Base-by-base conservation (phyloP, 1,140 invertebrate species). In the Drosophila cardini region DNA sequence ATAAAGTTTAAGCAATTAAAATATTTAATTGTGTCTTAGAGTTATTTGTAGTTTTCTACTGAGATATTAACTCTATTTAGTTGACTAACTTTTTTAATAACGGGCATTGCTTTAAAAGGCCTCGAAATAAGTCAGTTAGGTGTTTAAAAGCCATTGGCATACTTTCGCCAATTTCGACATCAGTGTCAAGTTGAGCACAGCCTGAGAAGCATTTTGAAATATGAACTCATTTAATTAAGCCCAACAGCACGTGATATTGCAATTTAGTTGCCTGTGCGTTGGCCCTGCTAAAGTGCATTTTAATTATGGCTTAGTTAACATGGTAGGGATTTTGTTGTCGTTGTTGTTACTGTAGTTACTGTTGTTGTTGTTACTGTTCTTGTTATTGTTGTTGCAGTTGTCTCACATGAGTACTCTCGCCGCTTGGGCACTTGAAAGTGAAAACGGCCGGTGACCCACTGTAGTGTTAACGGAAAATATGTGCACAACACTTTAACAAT, bases 231-330 rank as follows among this genome's bases (percentile, higher is more conserved):
- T 83, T 83, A 79, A 82, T 86, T 76, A 73, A 70, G 63, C 42
- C 40, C 63, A 78, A 67, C 71, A 82, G 46, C 79, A 43, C 62
- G 69, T 46, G 62, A 72, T 87, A 76, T 86, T 34, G 82, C 83
- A 78, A 82, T 71, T 68, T 26, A 46, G 34, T 38, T 58, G 61
- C 13, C 43, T 36, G 60, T 42, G 57, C 63, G 60, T 45, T 32
- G 43, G 72, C 62, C 77, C 63, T 69, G 83, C 30, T 76, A 86
- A 72, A 87, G 84, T 86, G 83, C 82, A 86, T 61, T 87, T 87
- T 86, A 87, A 86, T 86, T 86, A 86, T 79, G 79, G 72, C 64
- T 70, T 46, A 70, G 75, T 76, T 75, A 78, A 73, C 69, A 61
- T 34, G 42, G 43, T 36, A 52, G 53, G 67, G 61, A 34, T 80